Evolutionary conservation across 2,888 invertebrate genomes (phyloP), one percentile per base, ranked within the genome.

Genomic region (Platypus cylindrus): DNA sequence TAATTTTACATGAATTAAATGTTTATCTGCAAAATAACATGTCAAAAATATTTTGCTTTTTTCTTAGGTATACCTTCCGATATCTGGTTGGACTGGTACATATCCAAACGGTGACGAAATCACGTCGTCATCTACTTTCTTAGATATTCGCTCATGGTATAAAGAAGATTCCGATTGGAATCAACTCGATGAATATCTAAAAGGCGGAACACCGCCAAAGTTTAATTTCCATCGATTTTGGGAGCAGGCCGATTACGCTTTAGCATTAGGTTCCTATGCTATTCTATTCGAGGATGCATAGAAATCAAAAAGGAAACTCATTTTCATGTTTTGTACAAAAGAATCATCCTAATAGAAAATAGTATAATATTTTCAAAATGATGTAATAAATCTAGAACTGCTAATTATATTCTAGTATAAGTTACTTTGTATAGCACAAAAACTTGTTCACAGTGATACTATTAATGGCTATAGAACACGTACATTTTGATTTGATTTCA

Each of bases 71-170:
- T 48, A 46, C n/a, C 41, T 46, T 17, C 45, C 48, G 15, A 40
- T 43, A 16, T 17, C 30, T 11, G 46, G 44, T 23, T 48, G 45
- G 43, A 43, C 37, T 15, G 48, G 48, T 3, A 37, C 37, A 2
- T 48, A 48, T 28, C 48, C 48, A n/a, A 44, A 48, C 28, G 48
- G 48, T 13, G 48, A 48, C 26, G 17, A 34, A n/a, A 43, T 48
- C 18, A 36, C 44, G 25, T 36, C 44, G 3, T 38, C 44, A 7
- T 32, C 46, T 5, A 45, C 43, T 8, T 48, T 48, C 32, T 20
- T 46, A 11, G 37, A 41, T 22, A 38, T 48, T 20, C 27, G 48
- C 17, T 48, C 47, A 1, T 48, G 41, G 36, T 48, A 48, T 25
- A 45, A 42, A 37, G 41, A 38, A 2, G 48, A 48, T 34, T 38